phyloP scores from a whole-genome alignment of 1,140 invertebrate species.

The Brachionus manjavacas region DNA sequence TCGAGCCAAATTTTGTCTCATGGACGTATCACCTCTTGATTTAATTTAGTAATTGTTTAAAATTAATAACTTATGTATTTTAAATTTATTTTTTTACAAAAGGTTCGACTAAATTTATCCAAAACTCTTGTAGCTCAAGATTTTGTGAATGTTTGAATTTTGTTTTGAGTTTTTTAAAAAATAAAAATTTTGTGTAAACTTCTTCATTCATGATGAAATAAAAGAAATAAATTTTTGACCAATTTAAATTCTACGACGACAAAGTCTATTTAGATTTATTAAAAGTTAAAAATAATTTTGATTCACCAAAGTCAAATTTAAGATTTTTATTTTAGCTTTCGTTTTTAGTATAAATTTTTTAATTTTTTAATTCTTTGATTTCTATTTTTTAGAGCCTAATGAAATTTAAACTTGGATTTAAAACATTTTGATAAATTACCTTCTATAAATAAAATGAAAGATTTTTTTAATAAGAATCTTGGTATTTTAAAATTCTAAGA shows the following conservation, averaged over 20 bases:
- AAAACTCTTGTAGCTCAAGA: not conserved
- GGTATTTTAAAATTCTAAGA: not conserved
- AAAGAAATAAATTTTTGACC: not conserved
- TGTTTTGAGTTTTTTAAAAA: too few species aligned
- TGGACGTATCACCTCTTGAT: conserved; percentile 67
- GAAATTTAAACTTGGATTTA: not conserved
- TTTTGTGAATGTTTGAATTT: too few species aligned
- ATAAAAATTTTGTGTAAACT: too few species aligned
- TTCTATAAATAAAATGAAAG: not conserved
- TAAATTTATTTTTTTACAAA: not conserved
- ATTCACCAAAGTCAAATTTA: not conserved
- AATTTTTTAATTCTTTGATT: not conserved
- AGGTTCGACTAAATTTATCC: not conserved
- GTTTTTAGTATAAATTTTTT: not conserved
- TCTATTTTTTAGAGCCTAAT: not conserved
- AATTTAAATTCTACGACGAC: not conserved
- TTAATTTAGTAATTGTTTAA: not conserved
- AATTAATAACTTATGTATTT: not conserved
- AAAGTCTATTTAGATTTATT: not conserved
- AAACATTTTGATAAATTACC: not conserved
- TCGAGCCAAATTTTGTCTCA: conserved; percentile 74
- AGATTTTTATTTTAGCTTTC: not conserved
- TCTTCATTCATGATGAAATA: not conserved
- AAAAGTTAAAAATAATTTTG: not conserved
- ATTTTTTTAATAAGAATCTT: too few species aligned